phyloP scores from a whole-genome alignment of 1,140 invertebrate species.

The Saccostrea glomerata region DNA sequence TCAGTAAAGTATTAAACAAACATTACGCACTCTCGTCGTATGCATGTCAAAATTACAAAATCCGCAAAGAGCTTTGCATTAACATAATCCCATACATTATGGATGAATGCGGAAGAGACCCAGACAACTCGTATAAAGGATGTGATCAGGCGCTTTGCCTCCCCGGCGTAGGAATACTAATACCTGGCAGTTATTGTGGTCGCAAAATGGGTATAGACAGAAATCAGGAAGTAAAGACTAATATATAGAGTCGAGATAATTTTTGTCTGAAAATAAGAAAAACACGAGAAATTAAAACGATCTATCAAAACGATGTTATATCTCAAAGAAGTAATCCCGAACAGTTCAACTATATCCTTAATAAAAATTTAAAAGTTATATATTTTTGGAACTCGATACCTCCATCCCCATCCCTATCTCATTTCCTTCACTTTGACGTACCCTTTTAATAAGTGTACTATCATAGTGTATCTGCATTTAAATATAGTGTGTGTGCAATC shows the following conservation, averaged over 20 bases:
- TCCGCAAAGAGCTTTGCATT: background rate
- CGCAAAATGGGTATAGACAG: background rate
- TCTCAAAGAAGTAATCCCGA: too few species aligned
- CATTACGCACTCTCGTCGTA: background rate
- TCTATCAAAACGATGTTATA: too few species aligned
- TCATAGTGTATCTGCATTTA: too few species aligned
- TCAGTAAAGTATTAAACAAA: background rate
- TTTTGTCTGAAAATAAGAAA: background rate
- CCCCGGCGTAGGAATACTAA: background rate
- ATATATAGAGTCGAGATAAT: background rate
- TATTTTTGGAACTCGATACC: too few species aligned
- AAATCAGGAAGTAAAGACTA: background rate
- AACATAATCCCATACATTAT: background rate
- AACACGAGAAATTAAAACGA: too few species aligned
- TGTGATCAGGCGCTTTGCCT: background rate
- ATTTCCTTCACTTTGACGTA: too few species aligned
- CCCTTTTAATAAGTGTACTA: too few species aligned
- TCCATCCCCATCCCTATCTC: too few species aligned
- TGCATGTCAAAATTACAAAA: background rate
- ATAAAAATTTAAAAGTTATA: too few species aligned
- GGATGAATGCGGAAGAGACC: conserved; percentile 5
- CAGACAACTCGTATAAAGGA: background rate
- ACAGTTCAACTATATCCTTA: too few species aligned
- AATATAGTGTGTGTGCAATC: too few species aligned
- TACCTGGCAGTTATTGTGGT: background rate